A percentile compares a stretch with the other conserved stretches of the same genome.
Conservation (phyloP, 2,797 vertebrate genomes). For the Enteromius treurensis region DNA sequence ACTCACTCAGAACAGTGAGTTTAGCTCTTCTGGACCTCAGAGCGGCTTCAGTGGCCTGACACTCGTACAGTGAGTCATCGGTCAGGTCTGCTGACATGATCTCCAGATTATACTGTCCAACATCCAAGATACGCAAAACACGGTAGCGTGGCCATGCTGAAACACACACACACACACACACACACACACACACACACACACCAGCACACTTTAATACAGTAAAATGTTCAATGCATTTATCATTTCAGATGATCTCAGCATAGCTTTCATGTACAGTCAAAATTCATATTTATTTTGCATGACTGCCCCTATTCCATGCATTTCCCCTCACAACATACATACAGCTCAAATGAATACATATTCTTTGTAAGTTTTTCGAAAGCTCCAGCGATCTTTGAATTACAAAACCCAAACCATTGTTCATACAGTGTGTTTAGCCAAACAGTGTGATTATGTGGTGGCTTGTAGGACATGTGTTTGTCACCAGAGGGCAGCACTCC, state of each 20-base stretch:
- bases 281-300: not conserved
- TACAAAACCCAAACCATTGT: not conserved
- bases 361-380: not conserved
- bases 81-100: conserved; percentile 87
- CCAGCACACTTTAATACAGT: conserved; percentile 7
- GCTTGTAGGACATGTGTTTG: conserved; percentile 11
- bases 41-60: conserved; percentile 94
- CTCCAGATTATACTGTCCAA: conserved; percentile 94
- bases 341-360: not conserved
- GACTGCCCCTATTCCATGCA: not conserved
- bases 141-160: conserved; percentile 92
- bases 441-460: conserved; percentile 10
- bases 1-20: conserved; percentile 92
- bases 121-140: conserved; percentile 84
- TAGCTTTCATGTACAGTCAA: not conserved
- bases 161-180: conserved; percentile 18
- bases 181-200: conserved; percentile 10
- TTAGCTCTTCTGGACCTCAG: conserved; percentile 89
- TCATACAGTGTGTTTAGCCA: not conserved
- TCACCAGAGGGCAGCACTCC: conserved; percentile 53
- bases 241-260: not conserved
- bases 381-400: not conserved
- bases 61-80: conserved; percentile 92
- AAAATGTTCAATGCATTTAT: not conserved
- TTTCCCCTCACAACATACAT: not conserved